Base-by-base conservation (phyloP, 2,888 invertebrate genomes). In the Pinctada fucata region DNA sequence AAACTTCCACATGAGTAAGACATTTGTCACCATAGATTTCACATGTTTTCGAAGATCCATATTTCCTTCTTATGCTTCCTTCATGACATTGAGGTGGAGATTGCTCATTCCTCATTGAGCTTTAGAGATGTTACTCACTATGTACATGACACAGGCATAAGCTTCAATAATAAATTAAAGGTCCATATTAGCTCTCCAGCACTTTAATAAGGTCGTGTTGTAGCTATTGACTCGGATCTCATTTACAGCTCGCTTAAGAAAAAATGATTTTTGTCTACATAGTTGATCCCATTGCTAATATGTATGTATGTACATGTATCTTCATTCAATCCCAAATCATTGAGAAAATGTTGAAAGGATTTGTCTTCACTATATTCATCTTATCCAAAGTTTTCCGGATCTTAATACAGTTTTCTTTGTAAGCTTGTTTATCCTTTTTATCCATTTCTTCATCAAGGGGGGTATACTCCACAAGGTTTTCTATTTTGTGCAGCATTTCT, bases 61-160 rank as follows among this genome's bases (percentile, higher is more conserved):
- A 10, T 71, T 75, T 50, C 5, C 63, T 45, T 72, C 16, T 70
- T 52, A 64, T 10, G 80, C 81, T 65, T 76, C 79, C 58, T 73
- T 68, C 50, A 78, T 79, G 6, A 80, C 83, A 8, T 80, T 67
- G 65, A 68, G 48, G 48, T 84, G 58, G 5, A 85, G 66, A 71
- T 80, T 81, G 63, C 76, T 79, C 70, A 85, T 52, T n/a, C 85
- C 85, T 51, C 84, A 68, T 63, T 82, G 83, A 10, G 79, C 75
- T 83, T 85, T 85, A 48, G 80, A 79, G 16, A 84, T 83, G 72
- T 82, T 84, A 0, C 79, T 72, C 2, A 83, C 84, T 63, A 85
- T 82, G 66, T 85, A 85, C 4, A 66, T 51, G 13, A 75, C 84
- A 81, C 82, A 84, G 6, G 84, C 76, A 77, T 82, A 84, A 50